Evolutionary conservation across 2,113 vertebrate genomes (phyloP).

Genomic region (Hypanus sabinus): DNA sequence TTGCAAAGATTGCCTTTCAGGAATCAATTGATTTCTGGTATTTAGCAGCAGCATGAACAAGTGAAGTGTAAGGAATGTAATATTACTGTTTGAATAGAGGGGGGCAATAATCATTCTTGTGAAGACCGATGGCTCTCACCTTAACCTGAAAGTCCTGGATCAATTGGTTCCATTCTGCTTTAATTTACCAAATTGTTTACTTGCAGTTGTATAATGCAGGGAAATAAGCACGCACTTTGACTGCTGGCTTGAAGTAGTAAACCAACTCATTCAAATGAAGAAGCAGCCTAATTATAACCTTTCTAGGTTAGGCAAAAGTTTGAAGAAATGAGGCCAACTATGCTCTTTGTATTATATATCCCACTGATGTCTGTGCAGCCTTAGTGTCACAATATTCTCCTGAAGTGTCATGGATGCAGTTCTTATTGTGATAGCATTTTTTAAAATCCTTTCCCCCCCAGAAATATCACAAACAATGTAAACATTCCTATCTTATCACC

Average conservation of each 20-base stretch:
- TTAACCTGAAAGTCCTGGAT: constrained; percentile 74
- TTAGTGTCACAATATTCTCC: not conserved
- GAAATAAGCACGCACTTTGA: constrained; percentile 55
- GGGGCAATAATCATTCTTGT: constrained; percentile 56
- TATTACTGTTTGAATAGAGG: constrained; percentile 51
- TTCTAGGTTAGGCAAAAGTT: constrained; percentile 44
- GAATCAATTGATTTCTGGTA: constrained; percentile 45
- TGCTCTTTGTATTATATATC: not conserved
- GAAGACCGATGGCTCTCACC: constrained; percentile 52
- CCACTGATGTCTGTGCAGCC: not conserved
- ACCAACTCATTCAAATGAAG: constrained; percentile 58
- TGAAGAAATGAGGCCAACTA: not conserved
- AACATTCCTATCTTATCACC: not conserved
- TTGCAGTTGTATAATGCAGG: constrained; percentile 62
- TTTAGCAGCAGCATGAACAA: constrained; percentile 43
- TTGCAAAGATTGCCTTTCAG: constrained; percentile 33
- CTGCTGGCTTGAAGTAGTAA: constrained; percentile 55
- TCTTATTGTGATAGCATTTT: not conserved
- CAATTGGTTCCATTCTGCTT: constrained; percentile 71
- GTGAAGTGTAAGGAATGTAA: constrained; percentile 43
- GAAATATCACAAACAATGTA: not conserved
- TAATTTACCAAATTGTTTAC: constrained; percentile 77
- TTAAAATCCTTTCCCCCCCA: not conserved
- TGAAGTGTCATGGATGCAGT: not conserved
- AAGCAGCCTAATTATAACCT: constrained; percentile 52